A percentile compares a stretch with the other conserved stretches of the same genome.
phyloP scores from a whole-genome alignment of 2,113 vertebrate genomes.

The Semnornis frantzii region DNA sequence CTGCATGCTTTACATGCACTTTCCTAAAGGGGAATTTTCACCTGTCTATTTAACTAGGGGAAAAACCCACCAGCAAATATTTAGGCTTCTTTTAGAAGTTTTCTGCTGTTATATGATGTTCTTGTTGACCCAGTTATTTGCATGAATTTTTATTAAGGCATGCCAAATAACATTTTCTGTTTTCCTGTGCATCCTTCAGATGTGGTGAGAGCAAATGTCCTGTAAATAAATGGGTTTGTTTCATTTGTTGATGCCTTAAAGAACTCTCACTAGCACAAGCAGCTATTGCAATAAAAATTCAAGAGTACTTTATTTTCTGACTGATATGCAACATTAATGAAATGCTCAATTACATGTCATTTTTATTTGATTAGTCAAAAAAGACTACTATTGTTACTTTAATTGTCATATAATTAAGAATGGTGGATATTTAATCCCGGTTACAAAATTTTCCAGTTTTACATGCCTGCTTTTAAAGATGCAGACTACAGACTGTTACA shows the following conservation, averaged over 20 bases:
- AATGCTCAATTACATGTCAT: background rate
- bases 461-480: background rate
- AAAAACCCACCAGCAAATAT: background rate
- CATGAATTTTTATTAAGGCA: slow-evolving; percentile 7
- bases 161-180: background rate
- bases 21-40: slow-evolving; percentile 18
- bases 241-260: background rate
- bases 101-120: background rate
- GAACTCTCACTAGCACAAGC: background rate
- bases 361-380: slow-evolving; percentile 34
- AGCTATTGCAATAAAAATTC: slow-evolving; percentile 19
- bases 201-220: background rate
- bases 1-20: background rate
- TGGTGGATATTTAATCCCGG: background rate
- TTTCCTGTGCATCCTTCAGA: background rate
- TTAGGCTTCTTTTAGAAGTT: background rate
- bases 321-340: slow-evolving; percentile 21
- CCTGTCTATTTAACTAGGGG: background rate
- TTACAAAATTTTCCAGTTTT: background rate
- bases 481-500: background rate
- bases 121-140: slow-evolving; percentile 11
- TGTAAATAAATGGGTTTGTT: background rate
- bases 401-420: background rate
- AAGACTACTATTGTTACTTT: background rate
- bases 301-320: slow-evolving; percentile 15